Evolutionary conservation across 92 coral and sea anemone species (phyloP), one percentile per base, ranked within the genome.

Genomic region (Zoanthus gigantus): DNA sequence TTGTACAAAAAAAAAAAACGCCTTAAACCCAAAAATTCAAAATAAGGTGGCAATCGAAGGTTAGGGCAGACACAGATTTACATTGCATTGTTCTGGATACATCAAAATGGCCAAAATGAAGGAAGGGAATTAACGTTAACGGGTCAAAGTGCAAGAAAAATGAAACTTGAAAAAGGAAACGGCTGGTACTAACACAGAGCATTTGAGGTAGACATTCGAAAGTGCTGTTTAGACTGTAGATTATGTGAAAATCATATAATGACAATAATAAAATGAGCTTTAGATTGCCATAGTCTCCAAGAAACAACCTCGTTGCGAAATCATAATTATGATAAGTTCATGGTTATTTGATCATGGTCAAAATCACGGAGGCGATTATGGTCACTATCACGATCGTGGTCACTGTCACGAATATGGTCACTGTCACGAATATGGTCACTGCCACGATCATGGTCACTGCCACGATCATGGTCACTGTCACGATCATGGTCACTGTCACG

Each of bases 81-180:
- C 58, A 53, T 53, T 8, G 58, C 58, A 53, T 53, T 53, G 58
- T 53, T 0, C 58, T 53, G 58, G 58, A 53, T 53, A 37, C 75
- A 71, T 71, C 75, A 29, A 71, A 71, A 71, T 29, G 75, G 75
- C 8, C 45, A 6, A 71, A 37, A 37, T 37, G 37, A 71, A 13
- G 75, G 58, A 2, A 53, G 58, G 2, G 58, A 8, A 8, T 8
- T 23, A 23, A 23, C 23, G 23, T 53, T 8, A 53, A 53, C 6
- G 58, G 58, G 58, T 53, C 75, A 71, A 71, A 29, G 45, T 71
- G 45, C 75, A 29, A 71, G 45, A 71, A 15, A 45, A 72, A 72
- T 12, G 77, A 32, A 34, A 88, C 68, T 30, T 31, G 3, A 57
- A 75, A 56, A 18, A 37, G 31, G 31, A 58, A 58, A 58, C 66